These are phyloP conservation scores for Stenchaetothrips biformis DNA, from an alignment of 2,888 invertebrate genomes.

Conservation along the genomic window DNA sequence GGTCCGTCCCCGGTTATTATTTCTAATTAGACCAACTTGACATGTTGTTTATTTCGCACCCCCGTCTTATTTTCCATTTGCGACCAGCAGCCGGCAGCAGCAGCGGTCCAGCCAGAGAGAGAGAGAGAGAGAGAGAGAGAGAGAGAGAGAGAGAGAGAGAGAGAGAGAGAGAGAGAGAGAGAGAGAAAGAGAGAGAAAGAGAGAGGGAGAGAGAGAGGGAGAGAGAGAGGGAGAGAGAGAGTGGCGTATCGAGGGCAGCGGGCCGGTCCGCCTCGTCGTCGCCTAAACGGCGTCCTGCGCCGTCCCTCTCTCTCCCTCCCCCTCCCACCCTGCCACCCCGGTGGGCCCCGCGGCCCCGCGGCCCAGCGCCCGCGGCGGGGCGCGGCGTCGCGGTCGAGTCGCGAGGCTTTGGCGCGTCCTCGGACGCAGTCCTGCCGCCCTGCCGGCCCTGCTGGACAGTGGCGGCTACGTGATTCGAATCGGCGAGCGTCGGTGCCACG, in stretches of 20 bases:
- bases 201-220: too few relatives aligned
- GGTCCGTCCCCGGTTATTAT: neutral
- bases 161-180: neutral
- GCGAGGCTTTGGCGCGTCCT: neutral
- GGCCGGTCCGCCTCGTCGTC: too few relatives aligned
- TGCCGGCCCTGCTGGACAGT: constrained; percentile 2
- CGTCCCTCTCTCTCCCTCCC: too few relatives aligned
- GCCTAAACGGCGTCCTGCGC: too few relatives aligned
- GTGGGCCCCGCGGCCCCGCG: too few relatives aligned
- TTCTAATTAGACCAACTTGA: constrained; percentile 7
- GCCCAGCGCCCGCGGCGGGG: neutral
- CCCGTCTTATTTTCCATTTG: neutral
- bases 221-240: neutral
- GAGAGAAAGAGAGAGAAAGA: neutral
- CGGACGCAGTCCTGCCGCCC: neutral
- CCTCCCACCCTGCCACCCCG: too few relatives aligned
- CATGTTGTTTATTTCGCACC: neutral
- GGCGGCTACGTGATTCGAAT: constrained; percentile 22
- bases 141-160: neutral
- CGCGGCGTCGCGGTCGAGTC: neutral
- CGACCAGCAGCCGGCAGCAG: too few relatives aligned
- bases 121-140: neutral
- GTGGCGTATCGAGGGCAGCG: too few relatives aligned
- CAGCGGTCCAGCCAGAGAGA: too few relatives aligned
- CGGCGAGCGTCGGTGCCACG: neutral